Base-by-base conservation (phyloP, 2,797 vertebrate species). In the Danio choprae region DNA sequence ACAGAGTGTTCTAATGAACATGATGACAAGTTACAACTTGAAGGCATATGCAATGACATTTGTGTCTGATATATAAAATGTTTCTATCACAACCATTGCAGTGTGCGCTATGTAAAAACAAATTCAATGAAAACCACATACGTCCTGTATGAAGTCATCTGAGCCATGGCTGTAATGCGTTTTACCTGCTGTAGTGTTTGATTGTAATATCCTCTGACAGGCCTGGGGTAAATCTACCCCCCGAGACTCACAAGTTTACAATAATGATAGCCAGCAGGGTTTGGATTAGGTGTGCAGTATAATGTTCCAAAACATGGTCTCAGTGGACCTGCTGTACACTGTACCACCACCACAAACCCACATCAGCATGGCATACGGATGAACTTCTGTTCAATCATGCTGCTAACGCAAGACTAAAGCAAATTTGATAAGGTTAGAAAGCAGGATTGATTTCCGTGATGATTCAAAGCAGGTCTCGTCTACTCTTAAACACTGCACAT, bases 181-280 rank as follows among this genome's bases (percentile, higher is more conserved):
- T 81, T 82, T 82, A 84, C 80, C 84, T 81, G 60, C 74, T 72
- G 74, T 58, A 56, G 29, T 22, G 53, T 72, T 76, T 85, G 74
- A 78, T 59, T 15, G 72, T 85, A 81, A 84, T 80, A 58, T 53
- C 55, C 6, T 64, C 58, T 81, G 84, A 84, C 80, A 84, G 58
- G 77, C 59, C 79, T 55, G 18, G 29, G 44, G 68, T 81, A 82
- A 79, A 85, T 68, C 62, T 80, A 68, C 65, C 81, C 74, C 65
- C n/a, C 4, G 62, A 70, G 80, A 74, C 70, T 50, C 67, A 63
- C 56, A 84, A 76, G 72, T 56, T 77, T 82, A 72, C 67, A 81
- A 41, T 40, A 77, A 75, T 60, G 36, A 81, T 78, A 77, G 76
- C 73, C 70, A 74, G 79, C 67, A 65, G 50, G 9, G 43, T 50